phyloP scores from a whole-genome alignment of 1,140 invertebrate genomes.

The Portunus trituberculatus region DNA sequence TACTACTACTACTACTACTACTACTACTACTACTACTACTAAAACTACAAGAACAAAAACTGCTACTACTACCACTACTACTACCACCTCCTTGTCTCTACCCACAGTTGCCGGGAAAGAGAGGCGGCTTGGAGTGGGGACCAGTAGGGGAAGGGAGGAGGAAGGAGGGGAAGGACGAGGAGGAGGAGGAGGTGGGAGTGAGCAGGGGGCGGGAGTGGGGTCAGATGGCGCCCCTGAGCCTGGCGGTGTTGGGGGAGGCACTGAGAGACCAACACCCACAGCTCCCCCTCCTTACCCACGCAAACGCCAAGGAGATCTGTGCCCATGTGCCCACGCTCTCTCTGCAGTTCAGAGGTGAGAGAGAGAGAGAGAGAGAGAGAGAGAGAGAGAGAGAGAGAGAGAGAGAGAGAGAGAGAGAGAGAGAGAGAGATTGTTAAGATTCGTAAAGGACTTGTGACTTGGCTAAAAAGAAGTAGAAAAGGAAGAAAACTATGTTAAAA shows the following conservation, averaged over 20 bases:
- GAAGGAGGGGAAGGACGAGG: neutral
- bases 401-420: neutral
- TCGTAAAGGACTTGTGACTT: neutral
- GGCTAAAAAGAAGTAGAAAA: neutral
- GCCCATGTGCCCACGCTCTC: slow-evolving; percentile 58
- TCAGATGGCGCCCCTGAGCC: slow-evolving; percentile 58
- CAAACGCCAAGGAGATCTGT: slow-evolving; percentile 49
- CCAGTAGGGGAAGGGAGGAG: neutral
- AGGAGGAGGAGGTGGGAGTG: slow-evolving; percentile 33
- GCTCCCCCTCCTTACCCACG: slow-evolving; percentile 53
- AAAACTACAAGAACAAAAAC: neutral
- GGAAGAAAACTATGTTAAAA: too few relatives aligned
- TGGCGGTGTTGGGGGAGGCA: slow-evolving; percentile 55
- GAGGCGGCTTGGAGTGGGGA: neutral
- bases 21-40: too few relatives aligned
- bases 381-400: neutral
- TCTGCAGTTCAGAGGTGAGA: slow-evolving; percentile 63
- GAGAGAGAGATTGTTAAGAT: neutral
- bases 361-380: neutral
- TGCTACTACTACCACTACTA: neutral
- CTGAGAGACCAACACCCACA: slow-evolving; percentile 53
- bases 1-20: too few relatives aligned
- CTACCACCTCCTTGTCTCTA: neutral
- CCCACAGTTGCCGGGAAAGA: too few relatives aligned
- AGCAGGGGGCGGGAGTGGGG: slow-evolving; percentile 36